Conservation (phyloP, 2,888 invertebrate species). For the Rhagium mordax region DNA sequence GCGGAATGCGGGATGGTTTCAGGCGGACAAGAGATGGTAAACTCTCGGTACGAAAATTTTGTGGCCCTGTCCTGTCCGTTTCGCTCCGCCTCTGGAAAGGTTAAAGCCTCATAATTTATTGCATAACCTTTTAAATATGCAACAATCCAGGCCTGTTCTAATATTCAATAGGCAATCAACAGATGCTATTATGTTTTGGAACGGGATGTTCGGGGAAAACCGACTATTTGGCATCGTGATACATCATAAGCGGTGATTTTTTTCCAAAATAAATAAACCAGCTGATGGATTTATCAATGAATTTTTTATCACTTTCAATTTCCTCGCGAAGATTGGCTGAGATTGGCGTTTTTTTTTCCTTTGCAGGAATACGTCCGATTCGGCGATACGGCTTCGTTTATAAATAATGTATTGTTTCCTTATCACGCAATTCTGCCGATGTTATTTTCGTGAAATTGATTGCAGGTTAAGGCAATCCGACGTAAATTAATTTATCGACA, state of each 20-base stretch:
- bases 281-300: constrained; percentile 15
- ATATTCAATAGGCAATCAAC: background rate
- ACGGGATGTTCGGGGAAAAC: background rate
- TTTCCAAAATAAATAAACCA: constrained; percentile 7
- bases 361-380: background rate
- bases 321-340: background rate
- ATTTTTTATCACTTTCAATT: constrained; percentile 13
- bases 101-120: background rate
- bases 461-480: background rate
- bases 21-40: no score
- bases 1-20: background rate
- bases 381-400: background rate
- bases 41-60: no score
- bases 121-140: background rate
- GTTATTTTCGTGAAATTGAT: background rate
- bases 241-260: background rate
- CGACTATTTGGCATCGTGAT: constrained; percentile 4
- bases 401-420: background rate
- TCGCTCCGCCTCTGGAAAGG: background rate
- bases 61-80: no score
- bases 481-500: no score
- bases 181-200: background rate
- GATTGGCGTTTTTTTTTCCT: constrained; percentile 1
- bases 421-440: background rate
- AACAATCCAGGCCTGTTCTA: background rate